phyloP scores from a whole-genome alignment of 2,113 vertebrate species.

The Cheirogaleus medius region DNA sequence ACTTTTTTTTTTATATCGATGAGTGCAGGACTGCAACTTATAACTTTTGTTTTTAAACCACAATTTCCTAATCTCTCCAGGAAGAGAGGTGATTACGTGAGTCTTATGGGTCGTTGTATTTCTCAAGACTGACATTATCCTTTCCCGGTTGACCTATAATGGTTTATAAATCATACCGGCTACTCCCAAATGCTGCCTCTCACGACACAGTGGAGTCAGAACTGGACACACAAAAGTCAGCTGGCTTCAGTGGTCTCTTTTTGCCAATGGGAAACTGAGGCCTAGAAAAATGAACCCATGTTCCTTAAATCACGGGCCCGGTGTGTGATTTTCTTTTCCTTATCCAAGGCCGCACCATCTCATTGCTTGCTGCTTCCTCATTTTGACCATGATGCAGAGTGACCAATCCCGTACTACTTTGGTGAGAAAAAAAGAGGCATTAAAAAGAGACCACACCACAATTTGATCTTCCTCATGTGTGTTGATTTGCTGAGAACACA shows the following conservation, averaged over 20 bases:
- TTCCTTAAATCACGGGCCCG: not conserved
- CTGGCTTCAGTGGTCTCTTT: not conserved
- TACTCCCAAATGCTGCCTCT: not conserved
- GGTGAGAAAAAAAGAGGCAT: not conserved
- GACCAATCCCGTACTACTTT: not conserved
- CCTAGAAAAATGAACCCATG: not conserved
- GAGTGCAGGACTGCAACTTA: not conserved
- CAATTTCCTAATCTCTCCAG: not conserved
- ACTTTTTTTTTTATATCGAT: not conserved
- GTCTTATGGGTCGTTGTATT: fast-evolving
- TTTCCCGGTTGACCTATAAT: not conserved
- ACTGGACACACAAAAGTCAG: not conserved
- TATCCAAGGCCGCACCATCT: not conserved
- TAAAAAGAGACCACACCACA: not conserved
- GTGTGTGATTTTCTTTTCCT: not conserved
- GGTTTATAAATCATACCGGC: not conserved
- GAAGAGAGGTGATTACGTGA: not conserved
- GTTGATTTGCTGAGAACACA: not conserved
- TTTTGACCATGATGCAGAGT: not conserved
- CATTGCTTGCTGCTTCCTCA: not conserved
- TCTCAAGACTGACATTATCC: not conserved
- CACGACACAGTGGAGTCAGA: not conserved
- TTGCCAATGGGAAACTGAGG: not conserved
- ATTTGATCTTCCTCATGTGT: not conserved
- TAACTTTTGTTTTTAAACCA: not conserved